Base-by-base conservation (phyloP, 2,113 vertebrate genomes). In the Caranx ignobilis region DNA sequence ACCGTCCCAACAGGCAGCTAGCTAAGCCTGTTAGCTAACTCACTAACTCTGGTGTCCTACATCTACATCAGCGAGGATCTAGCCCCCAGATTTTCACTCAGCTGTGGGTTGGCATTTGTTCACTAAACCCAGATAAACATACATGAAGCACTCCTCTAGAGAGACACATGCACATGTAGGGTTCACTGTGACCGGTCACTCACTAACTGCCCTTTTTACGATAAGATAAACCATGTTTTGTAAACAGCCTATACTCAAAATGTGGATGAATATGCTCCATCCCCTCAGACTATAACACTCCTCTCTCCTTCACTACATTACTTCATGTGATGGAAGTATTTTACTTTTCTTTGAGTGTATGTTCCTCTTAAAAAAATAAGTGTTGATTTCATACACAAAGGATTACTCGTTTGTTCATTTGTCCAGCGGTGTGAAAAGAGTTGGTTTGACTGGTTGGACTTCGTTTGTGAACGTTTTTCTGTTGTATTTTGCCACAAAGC, bases 181-280 rank as follows among this genome's bases (percentile, higher is more conserved):
- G 34, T 77, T 84, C 82, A 69, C 82, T 81, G 72, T 83, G 71
- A 85, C 67, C 79, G 43, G 21, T 43, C 84, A 54, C 48, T 72
- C 48, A 57, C 48, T 73, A 74, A 86, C 87, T 85, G 86, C 83
- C 82, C 86, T 75, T 83, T 62, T 62, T 68, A 77, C 54, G 85
- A 59, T 45, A 66, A 19, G n/a, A 69, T n/a, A 4, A 52, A 57
- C 50, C 55, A n/a, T 19, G 13, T 88, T 81, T 84, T 80, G 64
- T 86, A 57, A 16, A 76, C 9, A 55, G 50, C 67, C 34, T 66
- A 43, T 52, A 54, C 31, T 70, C 41, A 11, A 55, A 55, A 62
- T 32, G 35, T 0, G 19, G 68, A 21, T 57, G 21, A 15, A 19
- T 34, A 34, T 71, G 45, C 18, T 63, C n/a, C 39, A 26, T 37